Percentiles rank a stretch among this genome's conserved stretches.
Conservation (phyloP, 1,140 invertebrate species). For the Ganaspis sp. region DNA sequence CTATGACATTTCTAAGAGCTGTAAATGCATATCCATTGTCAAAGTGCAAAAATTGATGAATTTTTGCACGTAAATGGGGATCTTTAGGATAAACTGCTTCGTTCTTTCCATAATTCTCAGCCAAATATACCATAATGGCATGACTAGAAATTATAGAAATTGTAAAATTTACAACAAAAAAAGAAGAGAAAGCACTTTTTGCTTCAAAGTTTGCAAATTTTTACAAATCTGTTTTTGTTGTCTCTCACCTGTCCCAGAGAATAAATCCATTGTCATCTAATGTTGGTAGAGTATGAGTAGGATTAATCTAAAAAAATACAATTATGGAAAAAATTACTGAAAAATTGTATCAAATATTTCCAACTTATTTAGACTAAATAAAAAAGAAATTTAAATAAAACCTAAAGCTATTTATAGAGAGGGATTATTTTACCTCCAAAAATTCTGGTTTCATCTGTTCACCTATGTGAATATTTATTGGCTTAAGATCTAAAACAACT, state of each 20-base stretch:
- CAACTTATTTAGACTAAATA: neutral
- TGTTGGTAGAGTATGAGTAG: neutral
- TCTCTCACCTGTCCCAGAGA: neutral
- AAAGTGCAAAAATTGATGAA: conserved; percentile 85
- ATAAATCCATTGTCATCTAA: conserved; percentile 1
- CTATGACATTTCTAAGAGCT: conserved; percentile 30
- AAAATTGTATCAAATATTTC: too few relatives aligned
- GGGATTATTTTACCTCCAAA: conserved; percentile 78
- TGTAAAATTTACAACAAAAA: too few relatives aligned
- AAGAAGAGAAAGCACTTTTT: too few relatives aligned
- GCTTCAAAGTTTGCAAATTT: too few relatives aligned
- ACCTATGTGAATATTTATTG: conserved; percentile 79
- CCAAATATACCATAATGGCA: conserved; percentile 83
- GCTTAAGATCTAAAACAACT: conserved; percentile 83
- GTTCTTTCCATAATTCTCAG: conserved; percentile 82
- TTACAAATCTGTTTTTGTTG: too few relatives aligned
- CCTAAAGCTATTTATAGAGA: too few relatives aligned
- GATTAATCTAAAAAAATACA: neutral
- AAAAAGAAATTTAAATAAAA: too few relatives aligned
- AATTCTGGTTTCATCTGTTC: conserved; percentile 85
- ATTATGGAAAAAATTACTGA: too few relatives aligned
- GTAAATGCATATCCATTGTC: conserved; percentile 81
- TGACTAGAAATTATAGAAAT: conserved; percentile 73
- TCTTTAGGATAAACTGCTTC: conserved; percentile 82
- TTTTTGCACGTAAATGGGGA: conserved; percentile 79